phyloP scores from a whole-genome alignment of 2,888 invertebrate genomes.

The Amphiduros pacificus region DNA sequence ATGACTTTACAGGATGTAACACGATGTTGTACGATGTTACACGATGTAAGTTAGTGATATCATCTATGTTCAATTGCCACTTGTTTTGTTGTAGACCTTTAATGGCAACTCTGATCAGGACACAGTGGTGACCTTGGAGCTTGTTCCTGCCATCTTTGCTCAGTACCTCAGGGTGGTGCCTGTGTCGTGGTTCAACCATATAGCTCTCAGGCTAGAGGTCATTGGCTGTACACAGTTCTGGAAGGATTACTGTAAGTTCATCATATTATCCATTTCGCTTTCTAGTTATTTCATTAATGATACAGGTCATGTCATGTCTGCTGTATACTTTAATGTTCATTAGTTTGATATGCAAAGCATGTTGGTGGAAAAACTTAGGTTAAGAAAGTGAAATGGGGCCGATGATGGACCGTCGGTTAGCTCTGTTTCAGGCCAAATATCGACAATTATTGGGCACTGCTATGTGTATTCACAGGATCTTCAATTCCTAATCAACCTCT shows the following conservation, averaged over 20 bases:
- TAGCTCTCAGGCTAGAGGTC: constrained; percentile 41
- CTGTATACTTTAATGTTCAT: too few relatives aligned
- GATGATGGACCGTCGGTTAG: too few relatives aligned
- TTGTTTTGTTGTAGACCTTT: constrained; percentile 33
- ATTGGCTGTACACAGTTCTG: constrained; percentile 37
- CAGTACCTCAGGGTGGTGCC: constrained; percentile 36
- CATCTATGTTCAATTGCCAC: too few relatives aligned
- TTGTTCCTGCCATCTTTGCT: constrained; percentile 34
- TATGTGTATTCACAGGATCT: too few relatives aligned
- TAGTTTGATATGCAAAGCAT: too few relatives aligned
- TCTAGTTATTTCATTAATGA: not conserved
- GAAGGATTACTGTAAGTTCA: constrained; percentile 38
- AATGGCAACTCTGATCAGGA: constrained; percentile 34
- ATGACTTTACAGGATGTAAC: not conserved
- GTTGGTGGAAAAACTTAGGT: too few relatives aligned
- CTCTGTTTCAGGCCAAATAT: too few relatives aligned
- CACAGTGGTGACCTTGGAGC: constrained; percentile 31
- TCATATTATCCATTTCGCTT: not conserved
- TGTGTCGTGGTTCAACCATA: constrained; percentile 34
- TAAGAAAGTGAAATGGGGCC: too few relatives aligned
- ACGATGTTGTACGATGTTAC: not conserved
- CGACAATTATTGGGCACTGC: too few relatives aligned
- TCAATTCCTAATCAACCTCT: too few relatives aligned
- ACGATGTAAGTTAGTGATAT: too few relatives aligned
- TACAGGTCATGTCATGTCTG: not conserved